phyloP scores from a whole-genome alignment of 2,888 invertebrate genomes.

The Prionchulus punctatus region DNA sequence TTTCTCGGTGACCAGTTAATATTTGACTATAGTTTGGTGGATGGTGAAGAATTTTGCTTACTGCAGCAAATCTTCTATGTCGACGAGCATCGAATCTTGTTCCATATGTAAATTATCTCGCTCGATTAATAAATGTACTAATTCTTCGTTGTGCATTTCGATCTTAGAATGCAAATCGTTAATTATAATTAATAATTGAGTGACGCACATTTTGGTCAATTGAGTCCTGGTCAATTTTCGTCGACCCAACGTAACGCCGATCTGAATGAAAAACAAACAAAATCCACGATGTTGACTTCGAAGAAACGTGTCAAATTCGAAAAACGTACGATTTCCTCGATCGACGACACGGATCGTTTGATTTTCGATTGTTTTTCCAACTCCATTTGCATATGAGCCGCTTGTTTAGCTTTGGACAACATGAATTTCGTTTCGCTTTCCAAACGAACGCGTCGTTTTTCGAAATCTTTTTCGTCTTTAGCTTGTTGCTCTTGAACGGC shows the following conservation, averaged over 20 bases:
- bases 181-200: conserved; percentile 79
- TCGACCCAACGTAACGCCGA: conserved; percentile 41
- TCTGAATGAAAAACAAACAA: background rate
- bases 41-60: no score
- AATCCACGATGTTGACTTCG: background rate
- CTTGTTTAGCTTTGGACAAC: conserved; percentile 69
- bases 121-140: conserved; percentile 73
- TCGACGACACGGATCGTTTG: conserved; percentile 47
- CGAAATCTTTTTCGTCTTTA: conserved; percentile 42
- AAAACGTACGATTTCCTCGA: conserved; percentile 57
- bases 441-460: conserved; percentile 60
- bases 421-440: conserved; percentile 74
- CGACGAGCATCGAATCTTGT: conserved; percentile 90
- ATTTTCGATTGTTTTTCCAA: conserved; percentile 30
- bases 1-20: no score
- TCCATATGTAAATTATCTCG: conserved; percentile 92
- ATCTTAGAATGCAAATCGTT: conserved; percentile 86
- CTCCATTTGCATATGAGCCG: conserved; percentile 75
- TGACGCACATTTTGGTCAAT: conserved; percentile 58
- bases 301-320: background rate
- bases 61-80: conserved; percentile 78
- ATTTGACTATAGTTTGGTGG: no score
- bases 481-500: background rate
- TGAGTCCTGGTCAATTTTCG: conserved; percentile 44
- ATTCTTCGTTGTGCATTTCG: conserved; percentile 67